phyloP scores from a whole-genome alignment of 2,113 vertebrate species.

The Herpailurus yagouaroundi region DNA sequence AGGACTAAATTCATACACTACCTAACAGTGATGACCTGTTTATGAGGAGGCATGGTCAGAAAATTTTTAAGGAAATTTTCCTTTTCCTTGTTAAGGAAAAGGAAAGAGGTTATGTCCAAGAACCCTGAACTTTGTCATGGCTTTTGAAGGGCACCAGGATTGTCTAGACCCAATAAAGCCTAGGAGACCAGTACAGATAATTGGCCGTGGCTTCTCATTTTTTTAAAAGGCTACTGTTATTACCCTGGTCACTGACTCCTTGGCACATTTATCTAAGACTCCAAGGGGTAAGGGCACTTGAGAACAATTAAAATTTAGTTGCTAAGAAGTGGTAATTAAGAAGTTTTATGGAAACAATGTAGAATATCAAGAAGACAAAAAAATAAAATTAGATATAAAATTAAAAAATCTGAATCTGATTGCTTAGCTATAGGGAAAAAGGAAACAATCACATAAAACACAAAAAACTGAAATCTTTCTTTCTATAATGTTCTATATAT shows the following conservation, averaged over 20 bases:
- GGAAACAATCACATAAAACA: background rate
- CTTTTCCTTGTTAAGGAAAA: background rate
- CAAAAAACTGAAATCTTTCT: background rate
- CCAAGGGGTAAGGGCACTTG: background rate
- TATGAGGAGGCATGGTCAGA: background rate
- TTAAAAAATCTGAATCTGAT: slow-evolving; percentile 16
- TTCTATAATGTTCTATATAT: background rate
- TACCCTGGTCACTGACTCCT: background rate
- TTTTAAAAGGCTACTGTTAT: background rate
- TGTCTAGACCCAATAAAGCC: background rate
- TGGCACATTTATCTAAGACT: background rate
- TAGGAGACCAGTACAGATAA: background rate
- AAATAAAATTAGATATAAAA: slow-evolving; percentile 32
- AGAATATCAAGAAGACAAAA: slow-evolving; percentile 6
- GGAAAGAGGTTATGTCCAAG: background rate
- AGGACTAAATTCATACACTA: background rate
- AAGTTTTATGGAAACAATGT: background rate
- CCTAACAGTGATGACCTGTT: background rate
- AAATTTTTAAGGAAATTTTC: no score
- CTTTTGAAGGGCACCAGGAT: background rate
- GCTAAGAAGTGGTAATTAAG: background rate
- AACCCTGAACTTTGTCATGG: background rate
- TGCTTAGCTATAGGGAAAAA: slow-evolving; percentile 14
- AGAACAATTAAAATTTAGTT: background rate
- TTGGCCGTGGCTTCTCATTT: background rate